Evolutionary conservation across 2,113 vertebrate genomes (phyloP).

Genomic region (Porphyrio hochstetteri): DNA sequence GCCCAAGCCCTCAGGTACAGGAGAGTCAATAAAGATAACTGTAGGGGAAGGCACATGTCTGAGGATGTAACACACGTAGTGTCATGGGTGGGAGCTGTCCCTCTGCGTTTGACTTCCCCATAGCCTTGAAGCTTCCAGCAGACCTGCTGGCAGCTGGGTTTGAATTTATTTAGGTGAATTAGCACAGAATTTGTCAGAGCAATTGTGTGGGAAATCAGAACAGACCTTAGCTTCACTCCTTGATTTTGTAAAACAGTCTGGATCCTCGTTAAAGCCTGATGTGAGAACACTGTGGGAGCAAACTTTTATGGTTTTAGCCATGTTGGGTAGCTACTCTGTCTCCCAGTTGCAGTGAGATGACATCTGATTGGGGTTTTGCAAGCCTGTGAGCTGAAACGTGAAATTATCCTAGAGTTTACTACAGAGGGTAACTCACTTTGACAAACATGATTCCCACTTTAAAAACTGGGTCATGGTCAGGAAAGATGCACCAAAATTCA

Average conservation of each 20-base stretch:
- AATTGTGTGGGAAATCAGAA: not conserved
- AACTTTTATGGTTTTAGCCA: not conserved
- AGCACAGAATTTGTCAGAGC: not conserved
- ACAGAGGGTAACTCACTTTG: not conserved
- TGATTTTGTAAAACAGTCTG: not conserved
- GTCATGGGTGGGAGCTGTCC: not conserved
- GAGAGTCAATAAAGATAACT: not conserved
- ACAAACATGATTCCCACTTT: not conserved
- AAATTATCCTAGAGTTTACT: not conserved
- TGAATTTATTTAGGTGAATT: not conserved
- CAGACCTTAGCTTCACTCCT: not conserved
- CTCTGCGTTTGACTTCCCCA: not conserved
- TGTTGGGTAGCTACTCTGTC: not conserved
- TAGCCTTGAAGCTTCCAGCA: not conserved
- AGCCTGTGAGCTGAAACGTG: not conserved
- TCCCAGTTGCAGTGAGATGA: not conserved
- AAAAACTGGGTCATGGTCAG: not conserved
- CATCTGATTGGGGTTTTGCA: not conserved
- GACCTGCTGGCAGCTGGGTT: not conserved
- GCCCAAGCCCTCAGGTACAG: not conserved
- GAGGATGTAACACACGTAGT: not conserved
- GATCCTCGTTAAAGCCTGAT: not conserved
- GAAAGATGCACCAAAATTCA: not conserved
- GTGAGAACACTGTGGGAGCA: not conserved
- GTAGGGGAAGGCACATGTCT: not conserved